These are phyloP conservation scores for Calosoma granatense DNA, from an alignment of 1,140 invertebrate genomes.

Conservation along the genomic window DNA sequence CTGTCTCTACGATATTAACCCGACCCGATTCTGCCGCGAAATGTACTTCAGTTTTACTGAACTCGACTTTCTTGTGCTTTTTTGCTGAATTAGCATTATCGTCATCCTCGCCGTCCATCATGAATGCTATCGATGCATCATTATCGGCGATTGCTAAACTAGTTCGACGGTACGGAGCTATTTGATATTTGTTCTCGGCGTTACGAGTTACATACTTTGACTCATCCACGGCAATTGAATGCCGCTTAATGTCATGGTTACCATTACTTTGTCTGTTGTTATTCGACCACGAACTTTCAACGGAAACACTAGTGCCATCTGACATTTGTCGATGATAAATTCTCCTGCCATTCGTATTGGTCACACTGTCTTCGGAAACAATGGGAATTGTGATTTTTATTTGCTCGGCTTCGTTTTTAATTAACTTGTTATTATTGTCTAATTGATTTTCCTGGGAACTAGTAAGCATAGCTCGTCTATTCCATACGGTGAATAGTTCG, in stretches of 20 bases:
- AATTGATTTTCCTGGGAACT: too few relatives aligned
- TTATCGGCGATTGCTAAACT: conserved; percentile 36
- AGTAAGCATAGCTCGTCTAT: neutral
- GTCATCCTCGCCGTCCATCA: conserved; percentile 23
- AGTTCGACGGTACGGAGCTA: conserved; percentile 20
- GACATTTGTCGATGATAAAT: neutral
- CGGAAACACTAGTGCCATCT: neutral
- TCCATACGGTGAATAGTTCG: neutral
- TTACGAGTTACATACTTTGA: conserved; percentile 39
- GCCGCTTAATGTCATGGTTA: conserved; percentile 36
- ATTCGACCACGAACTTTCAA: conserved; percentile 9
- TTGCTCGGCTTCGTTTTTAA: neutral
- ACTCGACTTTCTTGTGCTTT: conserved; percentile 65
- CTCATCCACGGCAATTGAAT: conserved; percentile 48
- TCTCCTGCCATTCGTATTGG: neutral
- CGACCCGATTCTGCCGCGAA: conserved; percentile 73
- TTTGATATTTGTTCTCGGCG: conserved; percentile 21
- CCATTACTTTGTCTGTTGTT: conserved; percentile 23
- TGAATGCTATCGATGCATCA: conserved; percentile 1
- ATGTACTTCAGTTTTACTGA: conserved; percentile 77
- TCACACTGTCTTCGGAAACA: neutral
- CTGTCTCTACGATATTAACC: conserved; percentile 77
- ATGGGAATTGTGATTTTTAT: neutral
- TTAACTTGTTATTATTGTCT: conserved; percentile 11
- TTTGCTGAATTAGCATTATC: conserved; percentile 29